These are phyloP conservation scores for Harpegnathos saltator DNA, from an alignment of 1,140 invertebrate species.

Conservation along the genomic window DNA sequence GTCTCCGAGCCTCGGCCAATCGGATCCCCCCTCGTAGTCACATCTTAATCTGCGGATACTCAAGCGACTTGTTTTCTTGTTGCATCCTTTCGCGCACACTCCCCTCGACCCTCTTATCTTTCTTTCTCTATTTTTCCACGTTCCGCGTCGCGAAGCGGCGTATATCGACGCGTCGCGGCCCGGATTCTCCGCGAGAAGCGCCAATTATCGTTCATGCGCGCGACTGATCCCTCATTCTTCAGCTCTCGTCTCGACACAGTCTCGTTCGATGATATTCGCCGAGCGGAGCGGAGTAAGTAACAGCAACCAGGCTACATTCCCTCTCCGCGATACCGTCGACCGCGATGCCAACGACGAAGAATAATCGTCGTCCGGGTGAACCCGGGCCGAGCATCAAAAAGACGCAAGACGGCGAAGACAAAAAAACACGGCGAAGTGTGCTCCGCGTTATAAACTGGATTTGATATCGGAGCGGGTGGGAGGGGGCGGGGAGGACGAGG, in stretches of 20 bases:
- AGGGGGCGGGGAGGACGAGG: background rate
- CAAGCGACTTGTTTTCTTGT: background rate
- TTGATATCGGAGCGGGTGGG: conserved; percentile 46
- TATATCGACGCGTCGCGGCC: too few species aligned
- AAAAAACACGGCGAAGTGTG: background rate
- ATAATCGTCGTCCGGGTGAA: background rate
- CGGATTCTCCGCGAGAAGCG: background rate
- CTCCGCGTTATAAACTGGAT: conserved; percentile 36
- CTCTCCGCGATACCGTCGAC: background rate
- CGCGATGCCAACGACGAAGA: background rate
- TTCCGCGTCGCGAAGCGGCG: background rate
- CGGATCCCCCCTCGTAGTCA: background rate
- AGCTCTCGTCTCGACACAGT: background rate
- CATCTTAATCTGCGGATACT: background rate
- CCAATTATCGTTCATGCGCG: too few species aligned
- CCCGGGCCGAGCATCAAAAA: background rate
- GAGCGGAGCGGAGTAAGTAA: background rate
- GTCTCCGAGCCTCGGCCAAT: conserved; percentile 17
- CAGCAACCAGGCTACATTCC: background rate
- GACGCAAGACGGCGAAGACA: background rate
- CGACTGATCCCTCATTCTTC: too few species aligned
- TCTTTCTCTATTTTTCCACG: background rate
- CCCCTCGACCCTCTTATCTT: background rate
- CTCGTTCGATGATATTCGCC: background rate
- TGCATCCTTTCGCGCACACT: background rate